phyloP scores from a whole-genome alignment of 2,888 invertebrate genomes.

The Nymphalis polychloros region DNA sequence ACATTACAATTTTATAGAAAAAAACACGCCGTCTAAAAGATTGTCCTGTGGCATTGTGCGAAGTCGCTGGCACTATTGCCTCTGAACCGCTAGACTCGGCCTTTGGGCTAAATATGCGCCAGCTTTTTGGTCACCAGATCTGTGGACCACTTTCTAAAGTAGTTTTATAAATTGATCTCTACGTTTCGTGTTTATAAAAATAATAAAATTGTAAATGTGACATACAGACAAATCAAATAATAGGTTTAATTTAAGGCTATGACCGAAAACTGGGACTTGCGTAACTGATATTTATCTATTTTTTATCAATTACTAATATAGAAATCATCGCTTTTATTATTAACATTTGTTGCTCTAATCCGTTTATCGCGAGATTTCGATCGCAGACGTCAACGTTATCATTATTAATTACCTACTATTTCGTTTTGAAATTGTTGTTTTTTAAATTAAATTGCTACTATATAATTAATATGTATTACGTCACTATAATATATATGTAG shows the following conservation, averaged over 20 bases:
- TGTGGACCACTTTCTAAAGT: too few species aligned
- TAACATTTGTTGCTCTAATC: slow-evolving; percentile 27
- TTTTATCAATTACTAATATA: slow-evolving; percentile 35
- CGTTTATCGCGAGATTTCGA: slow-evolving; percentile 16
- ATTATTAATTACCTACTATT: slow-evolving; percentile 53
- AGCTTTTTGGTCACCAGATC: too few species aligned
- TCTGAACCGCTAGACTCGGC: too few species aligned
- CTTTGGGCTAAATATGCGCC: too few species aligned
- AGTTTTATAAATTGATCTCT: too few species aligned
- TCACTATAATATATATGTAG: background rate
- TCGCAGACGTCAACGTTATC: slow-evolving; percentile 49
- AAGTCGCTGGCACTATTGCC: too few species aligned
- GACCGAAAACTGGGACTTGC: slow-evolving; percentile 20
- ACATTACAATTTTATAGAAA: too few species aligned
- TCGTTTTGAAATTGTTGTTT: slow-evolving; percentile 36
- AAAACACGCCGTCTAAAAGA: too few species aligned
- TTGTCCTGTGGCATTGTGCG: too few species aligned
- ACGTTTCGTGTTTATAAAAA: too few species aligned
- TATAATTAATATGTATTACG: background rate
- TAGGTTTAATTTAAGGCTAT: background rate
- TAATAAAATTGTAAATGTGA: too few species aligned
- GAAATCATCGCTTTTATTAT: slow-evolving; percentile 36
- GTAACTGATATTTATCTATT: slow-evolving; percentile 27
- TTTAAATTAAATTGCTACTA: background rate
- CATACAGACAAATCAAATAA: background rate